Percentiles rank a stretch among this genome's conserved stretches.
These are phyloP conservation scores for Caenorhabditis sinica DNA, from an alignment of 2,888 invertebrate species.

Conservation along the genomic window DNA sequence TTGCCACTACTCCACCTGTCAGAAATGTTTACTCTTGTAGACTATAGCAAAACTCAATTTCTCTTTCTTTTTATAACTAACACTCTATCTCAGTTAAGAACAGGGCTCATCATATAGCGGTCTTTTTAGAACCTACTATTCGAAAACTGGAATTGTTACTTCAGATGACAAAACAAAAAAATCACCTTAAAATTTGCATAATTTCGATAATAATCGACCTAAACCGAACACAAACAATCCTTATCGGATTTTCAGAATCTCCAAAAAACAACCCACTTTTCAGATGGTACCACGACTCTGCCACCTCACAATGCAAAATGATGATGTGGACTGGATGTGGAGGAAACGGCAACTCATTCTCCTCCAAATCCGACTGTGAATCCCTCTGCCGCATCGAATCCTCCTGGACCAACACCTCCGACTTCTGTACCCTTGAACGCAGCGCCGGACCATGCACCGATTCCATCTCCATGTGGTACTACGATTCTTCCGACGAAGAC, in stretches of 20 bases:
- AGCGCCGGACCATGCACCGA: slow-evolving; percentile 81
- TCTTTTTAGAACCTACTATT: too few relatives aligned
- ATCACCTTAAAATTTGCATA: too few relatives aligned
- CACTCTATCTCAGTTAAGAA: too few relatives aligned
- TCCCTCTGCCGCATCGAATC: slow-evolving; percentile 74
- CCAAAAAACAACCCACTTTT: not conserved
- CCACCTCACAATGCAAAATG: slow-evolving; percentile 72
- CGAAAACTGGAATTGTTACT: too few relatives aligned
- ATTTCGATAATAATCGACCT: too few relatives aligned
- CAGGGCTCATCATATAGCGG: too few relatives aligned
- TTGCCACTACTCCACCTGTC: not conserved
- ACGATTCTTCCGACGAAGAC: slow-evolving; percentile 62
- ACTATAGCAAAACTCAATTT: not conserved
- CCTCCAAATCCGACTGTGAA: slow-evolving; percentile 79
- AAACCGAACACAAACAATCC: too few relatives aligned
- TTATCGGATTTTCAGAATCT: too few relatives aligned
- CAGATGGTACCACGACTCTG: slow-evolving; percentile 79
- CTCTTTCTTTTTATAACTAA: not conserved
- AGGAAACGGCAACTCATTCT: slow-evolving; percentile 82
- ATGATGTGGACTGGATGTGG: slow-evolving; percentile 83
- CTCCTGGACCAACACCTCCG: slow-evolving; percentile 43
- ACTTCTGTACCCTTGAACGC: slow-evolving; percentile 61
- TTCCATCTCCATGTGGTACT: slow-evolving; percentile 81
- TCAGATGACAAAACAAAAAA: too few relatives aligned
- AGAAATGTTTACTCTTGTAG: slow-evolving; percentile 34